Evolutionary conservation across 2,888 invertebrate genomes (phyloP), one percentile per base, ranked within the genome.

Genomic region (Caenorhabditis angaria): DNA sequence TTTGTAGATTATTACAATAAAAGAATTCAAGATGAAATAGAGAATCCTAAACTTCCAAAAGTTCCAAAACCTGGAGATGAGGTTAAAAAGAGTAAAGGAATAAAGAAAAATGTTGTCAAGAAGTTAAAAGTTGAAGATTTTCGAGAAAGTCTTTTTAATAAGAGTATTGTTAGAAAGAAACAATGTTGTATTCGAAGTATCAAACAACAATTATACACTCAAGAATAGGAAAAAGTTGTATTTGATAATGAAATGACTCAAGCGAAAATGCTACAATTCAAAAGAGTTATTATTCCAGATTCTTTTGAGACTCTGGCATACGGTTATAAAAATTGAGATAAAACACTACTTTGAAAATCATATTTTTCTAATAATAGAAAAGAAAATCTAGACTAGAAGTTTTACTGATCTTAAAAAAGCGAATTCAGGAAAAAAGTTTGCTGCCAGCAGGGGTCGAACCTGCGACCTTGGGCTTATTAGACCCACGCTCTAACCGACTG

Each of bases 391-490:
- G n/a, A n/a, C n/a, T n/a, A n/a, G n/a, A n/a, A n/a, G n/a, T n/a
- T n/a, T n/a, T n/a, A n/a, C n/a, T n/a, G n/a, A n/a, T n/a, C n/a
- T n/a, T n/a, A n/a, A n/a, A n/a, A n/a, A n/a, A n/a, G n/a, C n/a
- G n/a, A n/a, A n/a, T n/a, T n/a, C n/a, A n/a, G n/a, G n/a, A 80
- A 82, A 81, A 75, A 60, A 35, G 69, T 82, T 82, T 85, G 85
- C 83, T 82, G 81, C 80, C 80, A 81, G 80, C 80, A 84, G 85
- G 82, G 83, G 82, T 85, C 83, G 84, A 84, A 84, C 82, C 82
- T 82, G 81, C 78, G 83, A 83, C 84, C 84, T 83, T 84, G 82
- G 83, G 84, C 84, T 84, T 84, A 83, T 84, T 81, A 82, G 83
- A 83, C 83, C 83, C 80, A 83, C 83, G 83, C 83, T 83, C 83